phyloP scores from a whole-genome alignment of 1,140 invertebrate genomes.

The Lysiphlebus fabarum region DNA sequence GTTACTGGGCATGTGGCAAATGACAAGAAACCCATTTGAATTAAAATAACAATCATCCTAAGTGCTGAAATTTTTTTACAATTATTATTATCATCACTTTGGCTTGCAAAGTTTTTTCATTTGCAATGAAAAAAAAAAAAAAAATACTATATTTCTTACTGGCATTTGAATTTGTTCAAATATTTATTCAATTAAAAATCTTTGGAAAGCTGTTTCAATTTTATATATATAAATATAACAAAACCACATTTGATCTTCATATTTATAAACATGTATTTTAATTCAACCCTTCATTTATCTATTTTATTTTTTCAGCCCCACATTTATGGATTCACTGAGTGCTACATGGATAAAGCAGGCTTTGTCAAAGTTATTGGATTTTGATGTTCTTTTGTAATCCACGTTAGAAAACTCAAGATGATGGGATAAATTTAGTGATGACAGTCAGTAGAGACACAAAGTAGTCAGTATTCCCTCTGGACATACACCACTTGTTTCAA shows the following conservation, averaged over 20 bases:
- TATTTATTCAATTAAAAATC: too few relatives aligned
- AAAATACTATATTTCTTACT: background rate
- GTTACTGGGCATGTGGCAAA: constrained; percentile 33
- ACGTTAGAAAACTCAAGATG: constrained; percentile 35
- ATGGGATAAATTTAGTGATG: constrained; percentile 38
- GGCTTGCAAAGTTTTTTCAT: background rate
- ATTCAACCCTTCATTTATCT: too few relatives aligned
- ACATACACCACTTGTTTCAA: constrained; percentile 18
- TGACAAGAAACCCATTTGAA: constrained; percentile 36
- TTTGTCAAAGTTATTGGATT: constrained; percentile 47
- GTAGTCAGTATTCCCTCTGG: constrained; percentile 38
- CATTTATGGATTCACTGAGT: constrained; percentile 3
- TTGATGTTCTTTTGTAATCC: constrained; percentile 39
- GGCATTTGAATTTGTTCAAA: too few relatives aligned
- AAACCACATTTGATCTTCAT: too few relatives aligned
- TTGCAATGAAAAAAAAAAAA: background rate
- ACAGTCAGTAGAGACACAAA: constrained; percentile 44
- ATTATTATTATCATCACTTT: too few relatives aligned
- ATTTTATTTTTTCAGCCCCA: too few relatives aligned
- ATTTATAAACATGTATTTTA: too few relatives aligned
- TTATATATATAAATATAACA: too few relatives aligned
- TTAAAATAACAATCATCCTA: constrained; percentile 43
- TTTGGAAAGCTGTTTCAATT: too few relatives aligned
- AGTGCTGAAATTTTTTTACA: background rate
- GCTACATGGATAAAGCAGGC: constrained; percentile 22